Evolutionary conservation across 2,113 vertebrate genomes (phyloP).

Genomic region (Platichthys flesus): DNA sequence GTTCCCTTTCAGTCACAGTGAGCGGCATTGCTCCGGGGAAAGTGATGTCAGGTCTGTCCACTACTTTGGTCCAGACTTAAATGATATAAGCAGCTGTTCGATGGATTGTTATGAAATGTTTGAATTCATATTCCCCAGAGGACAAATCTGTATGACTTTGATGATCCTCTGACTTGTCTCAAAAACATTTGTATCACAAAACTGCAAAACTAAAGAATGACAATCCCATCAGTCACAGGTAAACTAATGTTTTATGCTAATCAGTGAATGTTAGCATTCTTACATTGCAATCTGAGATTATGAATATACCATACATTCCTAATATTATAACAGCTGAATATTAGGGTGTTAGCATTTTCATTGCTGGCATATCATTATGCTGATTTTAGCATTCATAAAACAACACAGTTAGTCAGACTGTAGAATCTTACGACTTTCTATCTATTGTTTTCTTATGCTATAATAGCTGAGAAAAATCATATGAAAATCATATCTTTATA

Average conservation of each 20-base stretch:
- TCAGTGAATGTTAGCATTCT: not conserved
- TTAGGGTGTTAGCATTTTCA: not conserved
- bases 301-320: not conserved
- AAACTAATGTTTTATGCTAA: too few species aligned
- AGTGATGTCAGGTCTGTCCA: not conserved
- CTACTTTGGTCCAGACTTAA: too few species aligned
- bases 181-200: too few species aligned
- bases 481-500: not conserved
- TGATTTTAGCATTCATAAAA: too few species aligned
- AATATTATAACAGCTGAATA: not conserved
- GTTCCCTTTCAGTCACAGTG: constrained; percentile 6
- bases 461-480: not conserved
- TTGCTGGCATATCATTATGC: too few species aligned
- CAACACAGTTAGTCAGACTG: too few species aligned
- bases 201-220: too few species aligned
- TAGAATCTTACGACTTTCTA: not conserved
- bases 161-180: too few species aligned
- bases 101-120: too few species aligned
- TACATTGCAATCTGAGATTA: too few species aligned
- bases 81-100: not conserved
- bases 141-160: not conserved
- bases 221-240: too few species aligned
- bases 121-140: too few species aligned
- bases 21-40: not conserved
- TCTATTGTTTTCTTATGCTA: not conserved